Evolutionary conservation across 2,113 vertebrate genomes (phyloP), one percentile per base, ranked within the genome.

Genomic region (Lophius piscatorius): DNA sequence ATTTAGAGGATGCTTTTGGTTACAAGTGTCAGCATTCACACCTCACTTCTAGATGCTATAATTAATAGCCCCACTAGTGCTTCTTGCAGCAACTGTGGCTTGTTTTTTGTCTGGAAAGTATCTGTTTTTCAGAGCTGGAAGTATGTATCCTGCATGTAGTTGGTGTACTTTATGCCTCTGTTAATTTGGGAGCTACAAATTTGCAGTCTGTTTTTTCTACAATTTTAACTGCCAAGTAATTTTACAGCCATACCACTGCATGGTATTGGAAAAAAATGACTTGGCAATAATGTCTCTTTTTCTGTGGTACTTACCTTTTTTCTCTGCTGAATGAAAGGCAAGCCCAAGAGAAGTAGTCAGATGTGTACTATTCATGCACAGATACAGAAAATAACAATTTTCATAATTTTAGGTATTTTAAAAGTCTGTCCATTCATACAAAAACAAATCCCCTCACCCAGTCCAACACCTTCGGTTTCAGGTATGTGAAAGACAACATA

Each of bases 1-100:
- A 76, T 76, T 90, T 85, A 76, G 46, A 52, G 58, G 70, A 81
- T 70, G 72, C 73, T 82, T 87, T 74, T 74, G 60, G 76, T 86
- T 83, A 74, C 76, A 88, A 83, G 86, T 74, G 68, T 65, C 50
- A 70, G 85, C 82, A 74, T 64, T 65, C 77, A 87, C 85, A 90
- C 87, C 81, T 84, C 88, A 80, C 33, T 68, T 76, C 59, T 63
- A 20, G 48, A 73, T n/a, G 63, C 81, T 88, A 84, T 91, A 87
- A 88, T 91, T 85, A 88, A 86, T 64, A 83, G 61, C 58, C 29
- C 40, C 34, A 52, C 55, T 71, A 21, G 67, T 74, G 63, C 55
- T 65, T 79, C 71, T 65, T 75, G 28, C 52, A 69, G 51, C 36
- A 40, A 62, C 74, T 74, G n/a, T n/a, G n/a, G n/a, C n/a, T n/a